Conservation (phyloP, 1,140 invertebrate species). For the Pogonomyrmex californicus region DNA sequence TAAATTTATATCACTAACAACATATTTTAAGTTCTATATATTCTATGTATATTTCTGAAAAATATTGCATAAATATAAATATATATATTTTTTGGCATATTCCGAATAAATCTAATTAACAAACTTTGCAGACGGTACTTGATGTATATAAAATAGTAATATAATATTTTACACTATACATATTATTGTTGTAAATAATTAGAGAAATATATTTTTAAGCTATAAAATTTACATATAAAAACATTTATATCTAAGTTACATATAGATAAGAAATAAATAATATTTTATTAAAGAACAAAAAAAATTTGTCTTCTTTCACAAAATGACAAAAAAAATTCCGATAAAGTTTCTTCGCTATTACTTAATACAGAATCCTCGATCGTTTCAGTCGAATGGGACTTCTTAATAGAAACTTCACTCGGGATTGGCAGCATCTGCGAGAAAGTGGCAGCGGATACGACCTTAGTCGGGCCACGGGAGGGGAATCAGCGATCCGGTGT, state of each 20-base stretch:
- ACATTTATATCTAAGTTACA: background rate
- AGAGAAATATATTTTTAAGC: background rate
- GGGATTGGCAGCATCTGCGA: conserved; percentile 85
- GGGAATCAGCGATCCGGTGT: conserved; percentile 80
- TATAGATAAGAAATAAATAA: background rate
- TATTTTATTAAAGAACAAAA: background rate
- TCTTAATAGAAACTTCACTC: conserved; percentile 85
- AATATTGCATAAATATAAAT: no score
- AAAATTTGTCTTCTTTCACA: conserved; percentile 15
- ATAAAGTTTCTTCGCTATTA: conserved; percentile 7
- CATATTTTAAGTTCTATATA: background rate
- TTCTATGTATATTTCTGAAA: no score
- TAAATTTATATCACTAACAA: background rate
- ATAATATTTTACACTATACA: background rate
- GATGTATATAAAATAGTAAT: background rate
- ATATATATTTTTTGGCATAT: conserved; percentile 6
- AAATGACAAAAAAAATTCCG: background rate
- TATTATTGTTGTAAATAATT: background rate
- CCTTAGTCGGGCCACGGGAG: conserved; percentile 74
- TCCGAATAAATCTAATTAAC: background rate
- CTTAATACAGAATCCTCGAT: conserved; percentile 44
- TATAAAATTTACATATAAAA: background rate
- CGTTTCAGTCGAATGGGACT: conserved; percentile 82
- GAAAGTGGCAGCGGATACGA: conserved; percentile 66
- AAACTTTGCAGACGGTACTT: background rate